Evolutionary conservation across 2,113 vertebrate genomes (phyloP).

Genomic region (Meles meles): DNA sequence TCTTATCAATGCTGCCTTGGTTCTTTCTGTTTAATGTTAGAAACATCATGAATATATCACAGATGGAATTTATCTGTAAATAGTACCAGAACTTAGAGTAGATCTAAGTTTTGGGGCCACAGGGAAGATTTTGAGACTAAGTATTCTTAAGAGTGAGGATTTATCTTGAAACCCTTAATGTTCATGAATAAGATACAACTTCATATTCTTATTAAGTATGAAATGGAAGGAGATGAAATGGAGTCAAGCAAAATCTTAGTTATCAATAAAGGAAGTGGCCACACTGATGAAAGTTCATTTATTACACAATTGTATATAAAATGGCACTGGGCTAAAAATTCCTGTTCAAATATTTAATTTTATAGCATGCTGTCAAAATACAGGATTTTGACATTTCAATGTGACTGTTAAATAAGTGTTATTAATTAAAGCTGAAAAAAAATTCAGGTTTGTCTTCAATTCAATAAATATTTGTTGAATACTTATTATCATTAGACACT

Average conservation of each 20-base stretch:
- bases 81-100: neutral
- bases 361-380: neutral
- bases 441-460: neutral
- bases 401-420: slow-evolving; percentile 6
- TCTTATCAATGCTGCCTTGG: neutral
- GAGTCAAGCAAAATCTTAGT: neutral
- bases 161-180: neutral
- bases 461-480: neutral
- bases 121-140: neutral
- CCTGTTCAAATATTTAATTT: neutral
- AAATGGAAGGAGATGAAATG: neutral
- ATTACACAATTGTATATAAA: neutral
- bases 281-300: neutral
- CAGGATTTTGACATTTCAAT: neutral
- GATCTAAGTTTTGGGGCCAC: neutral
- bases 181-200: neutral
- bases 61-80: neutral
- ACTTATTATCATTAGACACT: neutral
- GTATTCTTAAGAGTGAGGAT: neutral
- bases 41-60: neutral
- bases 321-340: neutral
- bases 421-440: slow-evolving; percentile 1
- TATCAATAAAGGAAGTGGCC: neutral
- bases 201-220: neutral
- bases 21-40: neutral